Evolutionary conservation across 2,113 vertebrate genomes (phyloP), one percentile per base, ranked within the genome.

Genomic region (Epinephelus cyanopodus): DNA sequence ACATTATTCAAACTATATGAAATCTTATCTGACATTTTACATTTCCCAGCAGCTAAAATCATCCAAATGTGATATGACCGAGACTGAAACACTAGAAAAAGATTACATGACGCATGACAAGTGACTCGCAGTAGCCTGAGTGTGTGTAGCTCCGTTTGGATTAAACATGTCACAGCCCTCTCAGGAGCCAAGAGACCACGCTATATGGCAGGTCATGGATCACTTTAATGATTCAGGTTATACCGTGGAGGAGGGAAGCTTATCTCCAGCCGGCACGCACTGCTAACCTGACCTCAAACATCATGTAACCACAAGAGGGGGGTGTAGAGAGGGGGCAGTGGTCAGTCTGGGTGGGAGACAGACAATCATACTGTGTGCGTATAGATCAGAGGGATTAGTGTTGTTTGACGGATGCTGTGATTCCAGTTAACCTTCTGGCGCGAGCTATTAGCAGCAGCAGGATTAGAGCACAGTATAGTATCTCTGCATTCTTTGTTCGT

Each of bases 241-340:
- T 10, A 48, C 12, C 3, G 37, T 39, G 45, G 18, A 65, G 23
- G 11, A 21, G 50, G 29, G 69, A 10, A 18, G 62, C 53, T 76
- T 75, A 71, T 71, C 84, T 79, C 45, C 53, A 37, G 48, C 56
- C 60, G 52, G 73, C 62, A 39, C 2, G 6, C 56, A 42, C 57
- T 4, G 67, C 42, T 75, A 52, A 9, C 47, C 56, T 76, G 79
- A 89, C 69, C 76, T 76, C 47, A 68, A 56, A 47, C 27, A 70
- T 64, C 65, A 57, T 72, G 74, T 68, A 48, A 47, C 87, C 87
- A 85, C 84, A 73, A 85, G 87, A 79, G 87, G 87, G 83, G 12
- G 72, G 19, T 86, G 71, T 74, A 48, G 78, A 80, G 67, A 69
- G 73, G 76, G 29, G 52, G 25, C 78, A 47, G 29, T 19, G 61